Evolutionary conservation across 2,113 vertebrate genomes (phyloP), one percentile per base, ranked within the genome.

Genomic region (Upupa epops): DNA sequence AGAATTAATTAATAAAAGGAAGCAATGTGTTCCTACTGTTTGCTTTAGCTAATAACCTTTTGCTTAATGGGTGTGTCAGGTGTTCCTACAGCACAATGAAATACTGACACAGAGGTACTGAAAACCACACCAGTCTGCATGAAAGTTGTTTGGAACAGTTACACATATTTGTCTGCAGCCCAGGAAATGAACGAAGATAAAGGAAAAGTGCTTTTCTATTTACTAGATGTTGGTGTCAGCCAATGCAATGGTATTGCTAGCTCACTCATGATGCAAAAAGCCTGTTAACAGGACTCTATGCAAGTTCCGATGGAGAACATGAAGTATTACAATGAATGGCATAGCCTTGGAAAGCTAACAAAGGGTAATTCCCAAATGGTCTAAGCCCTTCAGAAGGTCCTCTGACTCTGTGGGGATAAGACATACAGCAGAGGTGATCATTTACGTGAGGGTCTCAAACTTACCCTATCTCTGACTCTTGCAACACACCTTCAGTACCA

Each of bases 301-400:
- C 21, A 93, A 96, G 85, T 83, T 95, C 84, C 80, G 70, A 92
- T 80, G 74, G 90, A 95, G 96, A 96, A 90, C 87, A 82, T 65
- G 56, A 89, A 93, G 78, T 55, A 94, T 84, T 90, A 32, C 88
- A 88, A 86, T 59, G 65, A 87, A 94, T 84, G 94, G 84, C 37
- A 65, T 74, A 88, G 6, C 65, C 64, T 95, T 86, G 83, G 92
- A 93, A 95, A 95, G 51, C 68, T 90, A 72, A 68, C 74, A 34
- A 19, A 68, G 8, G 73, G 72, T 69, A 92, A 84, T 73, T 94
- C 42, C 55, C 83, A 69, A 79, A 59, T 24, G 34, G 71, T 64
- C 66, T 51, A 86, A 92, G 65, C 64, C 60, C 96, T 96, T 95
- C 76, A 91, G 95, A 86, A 86, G 25, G 5, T 66, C 13, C 10